phyloP scores from a whole-genome alignment of 2,113 vertebrate genomes.

The Dryoscopus gambensis region DNA sequence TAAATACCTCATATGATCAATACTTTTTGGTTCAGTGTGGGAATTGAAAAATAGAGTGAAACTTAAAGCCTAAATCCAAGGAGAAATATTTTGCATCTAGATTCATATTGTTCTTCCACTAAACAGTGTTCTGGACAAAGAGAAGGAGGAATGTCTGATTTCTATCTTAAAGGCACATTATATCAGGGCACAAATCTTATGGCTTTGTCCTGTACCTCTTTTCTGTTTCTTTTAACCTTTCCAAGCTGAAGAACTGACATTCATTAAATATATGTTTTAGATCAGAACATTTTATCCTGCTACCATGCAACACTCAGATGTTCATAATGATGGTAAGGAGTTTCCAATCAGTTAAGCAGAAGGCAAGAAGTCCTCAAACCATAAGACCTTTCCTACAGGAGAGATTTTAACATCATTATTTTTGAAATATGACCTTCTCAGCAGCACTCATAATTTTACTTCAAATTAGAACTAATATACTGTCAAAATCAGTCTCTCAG shows the following conservation, averaged over 20 bases:
- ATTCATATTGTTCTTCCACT: background rate
- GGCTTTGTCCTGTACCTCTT: background rate
- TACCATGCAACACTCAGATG: background rate
- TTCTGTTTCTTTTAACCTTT: constrained; percentile 27
- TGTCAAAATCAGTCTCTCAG: constrained; percentile 2
- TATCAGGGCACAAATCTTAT: background rate
- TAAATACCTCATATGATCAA: background rate
- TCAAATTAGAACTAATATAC: constrained; percentile 50
- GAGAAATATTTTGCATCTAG: background rate
- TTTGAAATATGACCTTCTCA: constrained; percentile 58
- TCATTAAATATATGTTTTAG: background rate
- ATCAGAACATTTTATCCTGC: constrained; percentile 4
- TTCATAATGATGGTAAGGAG: background rate
- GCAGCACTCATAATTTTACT: constrained; percentile 52
- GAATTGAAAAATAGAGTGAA: background rate
- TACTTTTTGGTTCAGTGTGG: background rate
- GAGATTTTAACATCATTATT: constrained; percentile 46
- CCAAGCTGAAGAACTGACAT: background rate
- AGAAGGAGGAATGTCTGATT: background rate
- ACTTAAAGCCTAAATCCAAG: background rate
- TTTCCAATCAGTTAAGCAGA: background rate
- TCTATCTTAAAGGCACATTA: background rate
- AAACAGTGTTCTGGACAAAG: background rate
- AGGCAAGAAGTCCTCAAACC: background rate
- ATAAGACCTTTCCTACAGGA: constrained; percentile 20